Percentiles rank a stretch among this genome's conserved stretches.
Conservation (phyloP, 2,113 vertebrate species). For the Notechis scutatus region DNA sequence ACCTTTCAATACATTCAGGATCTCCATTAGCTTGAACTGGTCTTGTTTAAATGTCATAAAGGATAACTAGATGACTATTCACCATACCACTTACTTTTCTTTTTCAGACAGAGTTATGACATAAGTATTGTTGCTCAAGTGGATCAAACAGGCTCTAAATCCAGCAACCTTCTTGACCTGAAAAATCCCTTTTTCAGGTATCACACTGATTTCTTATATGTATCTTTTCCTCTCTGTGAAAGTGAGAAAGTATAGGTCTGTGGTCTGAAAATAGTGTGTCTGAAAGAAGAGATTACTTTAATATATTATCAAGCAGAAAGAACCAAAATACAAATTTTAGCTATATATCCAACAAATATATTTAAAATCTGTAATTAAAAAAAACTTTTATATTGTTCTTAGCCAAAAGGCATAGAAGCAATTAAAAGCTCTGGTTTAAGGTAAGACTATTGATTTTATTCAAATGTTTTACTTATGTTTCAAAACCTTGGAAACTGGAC, state of each 20-base stretch:
- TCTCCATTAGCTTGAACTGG: background rate
- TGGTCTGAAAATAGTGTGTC: background rate
- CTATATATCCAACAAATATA: background rate
- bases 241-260: background rate
- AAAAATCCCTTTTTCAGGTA: constrained; percentile 97
- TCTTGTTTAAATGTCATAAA: background rate
- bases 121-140: constrained; percentile 96
- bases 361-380: background rate
- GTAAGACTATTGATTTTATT: background rate
- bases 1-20: background rate
- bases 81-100: background rate
- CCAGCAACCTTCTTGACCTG: constrained; percentile 92
- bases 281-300: background rate
- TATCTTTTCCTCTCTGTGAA: background rate
- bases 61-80: too few species aligned
- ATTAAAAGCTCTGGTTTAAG: background rate
- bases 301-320: background rate
- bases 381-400: background rate
- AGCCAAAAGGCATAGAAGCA: background rate
- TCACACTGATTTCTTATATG: background rate
- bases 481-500: background rate
- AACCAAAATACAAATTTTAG: background rate
- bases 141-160: constrained; percentile 95
- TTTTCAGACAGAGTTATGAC: constrained; percentile 89
- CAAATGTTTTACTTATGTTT: background rate